Conservation (phyloP, 1,140 invertebrate species). For the Plutomurus gul region DNA sequence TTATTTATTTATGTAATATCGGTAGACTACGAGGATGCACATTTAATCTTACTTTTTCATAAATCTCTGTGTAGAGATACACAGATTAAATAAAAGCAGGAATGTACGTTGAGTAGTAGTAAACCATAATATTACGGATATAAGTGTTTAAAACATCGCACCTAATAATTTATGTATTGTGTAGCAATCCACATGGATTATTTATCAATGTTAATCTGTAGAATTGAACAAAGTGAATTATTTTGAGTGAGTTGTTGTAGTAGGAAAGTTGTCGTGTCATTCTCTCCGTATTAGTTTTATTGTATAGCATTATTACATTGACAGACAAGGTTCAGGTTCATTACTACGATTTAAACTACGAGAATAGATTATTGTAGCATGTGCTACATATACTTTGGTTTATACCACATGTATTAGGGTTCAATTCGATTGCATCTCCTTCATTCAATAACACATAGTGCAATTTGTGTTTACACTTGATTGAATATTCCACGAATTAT, state of each 20-base stretch:
- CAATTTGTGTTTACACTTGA: too few relatives aligned
- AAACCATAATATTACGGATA: too few relatives aligned
- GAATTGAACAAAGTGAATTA: conserved; percentile 1
- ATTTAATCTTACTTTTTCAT: too few relatives aligned
- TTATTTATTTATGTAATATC: background rate
- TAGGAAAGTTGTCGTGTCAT: background rate
- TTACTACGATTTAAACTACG: background rate
- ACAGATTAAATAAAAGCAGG: too few relatives aligned
- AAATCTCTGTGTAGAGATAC: too few relatives aligned
- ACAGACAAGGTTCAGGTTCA: conserved; percentile 16
- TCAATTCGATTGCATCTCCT: too few relatives aligned
- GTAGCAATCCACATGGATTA: background rate
- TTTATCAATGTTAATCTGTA: conserved; percentile 1
- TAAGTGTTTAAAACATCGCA: background rate
- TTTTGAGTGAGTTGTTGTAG: background rate
- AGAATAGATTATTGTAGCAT: background rate
- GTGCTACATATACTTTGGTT: background rate
- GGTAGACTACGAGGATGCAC: background rate
- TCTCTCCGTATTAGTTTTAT: background rate
- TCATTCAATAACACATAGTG: too few relatives aligned
- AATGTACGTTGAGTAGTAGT: too few relatives aligned
- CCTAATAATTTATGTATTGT: background rate
- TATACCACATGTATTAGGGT: too few relatives aligned
- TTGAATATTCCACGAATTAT: too few relatives aligned
- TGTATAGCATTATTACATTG: background rate